Conservation (phyloP, 2,113 vertebrate genomes). For the Struthio camelus region DNA sequence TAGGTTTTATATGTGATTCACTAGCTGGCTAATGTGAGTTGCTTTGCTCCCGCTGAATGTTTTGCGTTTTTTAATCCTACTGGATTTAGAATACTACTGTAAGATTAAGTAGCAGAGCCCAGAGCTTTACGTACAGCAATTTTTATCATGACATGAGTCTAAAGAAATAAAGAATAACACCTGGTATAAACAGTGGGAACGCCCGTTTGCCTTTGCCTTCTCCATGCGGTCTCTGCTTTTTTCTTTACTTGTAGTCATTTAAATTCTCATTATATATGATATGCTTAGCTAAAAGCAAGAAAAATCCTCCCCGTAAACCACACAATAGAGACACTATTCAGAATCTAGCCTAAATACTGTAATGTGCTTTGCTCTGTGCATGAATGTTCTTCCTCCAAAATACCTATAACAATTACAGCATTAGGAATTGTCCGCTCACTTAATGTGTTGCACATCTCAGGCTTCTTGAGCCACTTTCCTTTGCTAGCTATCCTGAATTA, state of each 20-base stretch:
- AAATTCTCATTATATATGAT: neutral
- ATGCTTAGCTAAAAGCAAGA: neutral
- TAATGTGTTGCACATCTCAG: neutral
- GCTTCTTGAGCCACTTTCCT: neutral
- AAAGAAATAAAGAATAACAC: slow-evolving; percentile 10
- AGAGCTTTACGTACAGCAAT: neutral
- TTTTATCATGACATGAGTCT: neutral
- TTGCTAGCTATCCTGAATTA: neutral
- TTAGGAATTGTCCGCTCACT: neutral
- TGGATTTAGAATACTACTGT: neutral
- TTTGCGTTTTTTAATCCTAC: neutral
- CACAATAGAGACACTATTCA: neutral
- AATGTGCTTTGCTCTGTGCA: neutral
- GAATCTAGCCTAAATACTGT: neutral
- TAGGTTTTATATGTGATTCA: neutral
- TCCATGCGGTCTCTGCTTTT: neutral
- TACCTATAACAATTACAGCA: neutral
- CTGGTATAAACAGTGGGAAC: neutral
- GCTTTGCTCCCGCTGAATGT: neutral
- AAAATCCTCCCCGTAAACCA: neutral
- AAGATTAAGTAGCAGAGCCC: neutral
- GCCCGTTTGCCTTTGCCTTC: neutral
- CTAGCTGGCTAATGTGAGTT: neutral
- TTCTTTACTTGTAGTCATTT: neutral
- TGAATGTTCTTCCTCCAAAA: neutral